Evolutionary conservation across 1,140 invertebrate species (phyloP).

Genomic region (Maniola jurtina): DNA sequence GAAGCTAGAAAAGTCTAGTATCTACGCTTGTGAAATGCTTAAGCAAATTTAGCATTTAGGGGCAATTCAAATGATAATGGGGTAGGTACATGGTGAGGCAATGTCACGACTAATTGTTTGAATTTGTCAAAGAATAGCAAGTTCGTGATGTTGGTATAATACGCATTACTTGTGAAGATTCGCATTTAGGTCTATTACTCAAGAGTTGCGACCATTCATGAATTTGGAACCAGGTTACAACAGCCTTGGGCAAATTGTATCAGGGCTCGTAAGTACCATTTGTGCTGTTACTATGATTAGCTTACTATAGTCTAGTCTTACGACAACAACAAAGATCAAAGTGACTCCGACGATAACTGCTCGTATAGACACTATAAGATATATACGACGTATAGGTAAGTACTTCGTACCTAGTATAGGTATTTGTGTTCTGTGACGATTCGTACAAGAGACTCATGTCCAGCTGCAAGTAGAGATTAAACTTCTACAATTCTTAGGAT

Average conservation of each 20-base stretch:
- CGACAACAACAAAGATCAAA: no score
- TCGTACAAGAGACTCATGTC: no score
- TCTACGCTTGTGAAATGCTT: constrained; percentile 1
- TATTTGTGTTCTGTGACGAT: no score
- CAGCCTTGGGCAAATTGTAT: background rate
- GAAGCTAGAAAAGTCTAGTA: background rate
- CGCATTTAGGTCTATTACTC: constrained; percentile 1
- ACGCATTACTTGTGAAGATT: constrained; percentile 9
- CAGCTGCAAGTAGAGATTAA: no score
- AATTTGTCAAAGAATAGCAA: constrained; percentile 10
- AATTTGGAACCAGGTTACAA: background rate
- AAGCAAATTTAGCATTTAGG: constrained; percentile 10
- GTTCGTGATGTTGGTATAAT: constrained; percentile 6
- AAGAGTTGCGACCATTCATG: constrained; percentile 2
- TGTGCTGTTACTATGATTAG: no score
- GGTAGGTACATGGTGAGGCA: constrained; percentile 9
- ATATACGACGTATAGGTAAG: no score
- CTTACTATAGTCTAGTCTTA: no score
- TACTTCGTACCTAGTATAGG: no score
- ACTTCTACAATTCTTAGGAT: no score
- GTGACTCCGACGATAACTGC: no score
- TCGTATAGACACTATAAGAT: no score
- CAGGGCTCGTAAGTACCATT: background rate
- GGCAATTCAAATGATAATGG: constrained; percentile 10
- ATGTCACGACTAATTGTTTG: constrained; percentile 13